These are phyloP conservation scores for Echinarachnius parma DNA, from an alignment of 53 echinoderm and acorn worm species.

Conservation along the genomic window DNA sequence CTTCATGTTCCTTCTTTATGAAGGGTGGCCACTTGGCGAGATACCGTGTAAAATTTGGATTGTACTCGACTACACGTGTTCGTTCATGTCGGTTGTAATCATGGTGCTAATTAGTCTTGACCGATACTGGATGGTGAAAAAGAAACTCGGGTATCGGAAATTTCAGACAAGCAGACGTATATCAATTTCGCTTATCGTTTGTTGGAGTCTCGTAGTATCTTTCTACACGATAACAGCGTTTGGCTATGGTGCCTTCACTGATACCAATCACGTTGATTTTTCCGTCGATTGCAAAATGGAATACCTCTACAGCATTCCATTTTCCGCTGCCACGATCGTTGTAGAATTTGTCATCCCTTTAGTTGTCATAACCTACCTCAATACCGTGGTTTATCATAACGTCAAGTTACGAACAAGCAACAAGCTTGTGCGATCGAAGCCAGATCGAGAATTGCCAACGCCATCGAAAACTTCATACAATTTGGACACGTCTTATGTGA, in stretches of 20 bases:
- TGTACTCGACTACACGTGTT: conserved; percentile 54
- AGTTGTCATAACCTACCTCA: conserved; percentile 44
- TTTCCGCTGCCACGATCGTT: conserved; percentile 38
- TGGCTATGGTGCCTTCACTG: conserved; percentile 55
- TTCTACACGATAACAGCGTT: conserved; percentile 57
- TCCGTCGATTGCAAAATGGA: conserved; percentile 70
- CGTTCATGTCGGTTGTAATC: conserved; percentile 41
- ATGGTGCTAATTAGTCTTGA: conserved; percentile 33
- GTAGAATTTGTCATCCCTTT: conserved; percentile 62
- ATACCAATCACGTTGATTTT: conserved; percentile 55
- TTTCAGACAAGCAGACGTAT: conserved; percentile 55
- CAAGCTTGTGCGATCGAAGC: conserved; percentile 46
- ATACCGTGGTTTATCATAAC: conserved; percentile 57
- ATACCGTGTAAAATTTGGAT: conserved; percentile 62
- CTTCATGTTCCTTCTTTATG: conserved; percentile 49
- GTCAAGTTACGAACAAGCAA: conserved; percentile 50
- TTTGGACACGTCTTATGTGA: conserved; percentile 1
- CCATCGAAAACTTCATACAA: too few species aligned
- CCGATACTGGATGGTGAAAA: conserved; percentile 58
- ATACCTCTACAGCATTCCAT: conserved; percentile 33
- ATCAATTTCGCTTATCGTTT: conserved; percentile 25
- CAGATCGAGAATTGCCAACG: background rate
- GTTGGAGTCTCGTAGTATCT: conserved; percentile 45
- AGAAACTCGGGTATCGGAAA: conserved; percentile 45
- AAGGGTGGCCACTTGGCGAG: conserved; percentile 48